Evolutionary conservation across 1,140 invertebrate genomes (phyloP).

Genomic region (Lycorma delicatula): DNA sequence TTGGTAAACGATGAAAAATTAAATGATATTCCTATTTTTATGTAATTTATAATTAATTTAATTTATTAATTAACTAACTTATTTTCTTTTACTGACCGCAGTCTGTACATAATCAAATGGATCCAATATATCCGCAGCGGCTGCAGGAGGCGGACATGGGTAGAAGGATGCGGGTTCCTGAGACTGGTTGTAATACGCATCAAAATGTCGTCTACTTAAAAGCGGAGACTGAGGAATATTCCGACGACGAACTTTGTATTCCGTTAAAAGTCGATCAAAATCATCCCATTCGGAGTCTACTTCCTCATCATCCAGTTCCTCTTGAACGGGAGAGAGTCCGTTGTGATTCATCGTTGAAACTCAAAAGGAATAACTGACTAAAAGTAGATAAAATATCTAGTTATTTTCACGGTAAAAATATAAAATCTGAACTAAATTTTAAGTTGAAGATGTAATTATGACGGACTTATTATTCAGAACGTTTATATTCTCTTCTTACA

Average conservation of each 20-base stretch:
- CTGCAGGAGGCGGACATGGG: conserved; percentile 49
- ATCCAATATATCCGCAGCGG: conserved; percentile 9
- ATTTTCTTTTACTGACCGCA: conserved; percentile 18
- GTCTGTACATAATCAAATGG: conserved; percentile 29
- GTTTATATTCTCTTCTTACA: too few species aligned
- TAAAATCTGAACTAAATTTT: too few species aligned
- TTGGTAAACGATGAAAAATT: too few species aligned
- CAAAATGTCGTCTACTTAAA: not conserved
- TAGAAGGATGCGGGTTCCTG: conserved; percentile 43
- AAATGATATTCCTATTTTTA: too few species aligned
- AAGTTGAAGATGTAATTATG: too few species aligned
- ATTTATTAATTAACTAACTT: not conserved
- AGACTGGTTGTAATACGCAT: conserved; percentile 3
- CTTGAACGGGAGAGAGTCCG: conserved; percentile 11
- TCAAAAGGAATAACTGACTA: not conserved
- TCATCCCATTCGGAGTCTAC: conserved; percentile 31
- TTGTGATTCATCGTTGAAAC: not conserved
- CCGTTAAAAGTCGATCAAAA: conserved; percentile 27
- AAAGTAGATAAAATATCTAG: too few species aligned
- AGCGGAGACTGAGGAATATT: conserved; percentile 12
- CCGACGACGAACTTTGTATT: conserved; percentile 24
- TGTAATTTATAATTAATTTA: not conserved
- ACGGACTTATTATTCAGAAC: too few species aligned
- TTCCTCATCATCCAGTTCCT: conserved; percentile 13
- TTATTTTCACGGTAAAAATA: too few species aligned